Base-by-base conservation (phyloP, 2,888 invertebrate genomes). In the Agrotis puta region DNA sequence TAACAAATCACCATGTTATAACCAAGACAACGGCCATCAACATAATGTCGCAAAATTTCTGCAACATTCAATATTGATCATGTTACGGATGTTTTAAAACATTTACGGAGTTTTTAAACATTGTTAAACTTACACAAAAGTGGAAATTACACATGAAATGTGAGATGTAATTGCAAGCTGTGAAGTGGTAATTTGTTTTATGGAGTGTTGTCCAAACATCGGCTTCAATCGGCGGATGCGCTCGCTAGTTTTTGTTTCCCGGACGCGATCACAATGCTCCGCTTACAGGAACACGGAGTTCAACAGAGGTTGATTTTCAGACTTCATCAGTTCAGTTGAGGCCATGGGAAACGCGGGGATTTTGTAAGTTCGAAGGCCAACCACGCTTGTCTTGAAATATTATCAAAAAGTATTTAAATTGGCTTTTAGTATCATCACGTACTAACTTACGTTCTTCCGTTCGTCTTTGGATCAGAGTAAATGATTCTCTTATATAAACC, bases 251-350 rank as follows among this genome's bases (percentile, higher is more conserved):
- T 87, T 87, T 84, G 76, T 83, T 87, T 85, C 83, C 84, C 87
- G 85, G 85, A 88, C 81, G 79, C 70, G 70, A 50, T 71, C 61
- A 76, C 78, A 84, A 75, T 79, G 82, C 62, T 64, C 50, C 64
- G 72, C 64, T 83, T 77, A 84, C 83, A 86, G 84, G 75, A 68
- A 73, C 64, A 24, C 39, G 1, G 77, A 86, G 91, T 90, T 92
- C 91, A 91, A 88, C 77, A 58, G 86, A 90, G 89, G 89, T 90
- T 90, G 89, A 88, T 89, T 91, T 90, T 90, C 87, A 91, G 86
- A 87, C 87, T 86, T 83, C 77, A 80, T 79, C 85, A 83, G 73
- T 72, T 84, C 63, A 70, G 54, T 68, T 77, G 67, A 74, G 85
- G 88, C 87, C 74, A 77, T 64, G 11, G 57, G 58, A 70, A 62